These are phyloP conservation scores for Thomomys bottae DNA, from an alignment of 2,113 vertebrate species.

Conservation along the genomic window DNA sequence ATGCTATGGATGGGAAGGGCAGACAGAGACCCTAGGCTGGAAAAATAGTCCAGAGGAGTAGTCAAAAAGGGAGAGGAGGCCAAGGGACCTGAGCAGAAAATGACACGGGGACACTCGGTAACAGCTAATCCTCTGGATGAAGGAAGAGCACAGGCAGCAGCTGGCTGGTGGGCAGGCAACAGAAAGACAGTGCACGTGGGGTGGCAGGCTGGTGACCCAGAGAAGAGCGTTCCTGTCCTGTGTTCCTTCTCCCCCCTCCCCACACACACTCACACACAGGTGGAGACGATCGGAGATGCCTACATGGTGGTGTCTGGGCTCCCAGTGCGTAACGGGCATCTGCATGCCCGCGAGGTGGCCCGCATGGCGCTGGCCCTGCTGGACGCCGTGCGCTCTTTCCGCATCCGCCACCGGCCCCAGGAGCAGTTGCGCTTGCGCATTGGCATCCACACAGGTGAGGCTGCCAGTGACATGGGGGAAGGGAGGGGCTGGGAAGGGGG, in stretches of 20 bases:
- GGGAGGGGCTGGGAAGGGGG: too few relatives aligned
- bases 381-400: constrained; percentile 92
- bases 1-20: fast-evolving
- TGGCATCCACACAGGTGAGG: constrained; percentile 92
- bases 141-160: not conserved
- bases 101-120: not conserved
- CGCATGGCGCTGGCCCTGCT: constrained; percentile 95
- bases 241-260: fast-evolving
- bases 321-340: constrained; percentile 92
- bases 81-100: not conserved
- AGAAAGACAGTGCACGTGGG: not conserved
- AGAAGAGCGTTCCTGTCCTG: not conserved
- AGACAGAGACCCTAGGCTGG: too few relatives aligned
- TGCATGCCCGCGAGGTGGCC: constrained; percentile 91
- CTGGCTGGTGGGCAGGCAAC: not conserved
- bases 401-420: constrained; percentile 90
- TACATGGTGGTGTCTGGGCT: constrained; percentile 98
- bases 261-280: constrained; percentile 80
- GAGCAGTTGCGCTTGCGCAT: constrained; percentile 92
- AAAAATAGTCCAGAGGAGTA: not conserved
- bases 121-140: not conserved
- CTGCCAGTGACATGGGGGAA: fast-evolving
- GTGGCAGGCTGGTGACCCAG: fast-evolving
- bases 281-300: constrained; percentile 96
- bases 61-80: not conserved